Percentiles rank a stretch among this genome's conserved stretches.
Conservation (phyloP, 2,888 invertebrate species). For the Julus scandinavius region DNA sequence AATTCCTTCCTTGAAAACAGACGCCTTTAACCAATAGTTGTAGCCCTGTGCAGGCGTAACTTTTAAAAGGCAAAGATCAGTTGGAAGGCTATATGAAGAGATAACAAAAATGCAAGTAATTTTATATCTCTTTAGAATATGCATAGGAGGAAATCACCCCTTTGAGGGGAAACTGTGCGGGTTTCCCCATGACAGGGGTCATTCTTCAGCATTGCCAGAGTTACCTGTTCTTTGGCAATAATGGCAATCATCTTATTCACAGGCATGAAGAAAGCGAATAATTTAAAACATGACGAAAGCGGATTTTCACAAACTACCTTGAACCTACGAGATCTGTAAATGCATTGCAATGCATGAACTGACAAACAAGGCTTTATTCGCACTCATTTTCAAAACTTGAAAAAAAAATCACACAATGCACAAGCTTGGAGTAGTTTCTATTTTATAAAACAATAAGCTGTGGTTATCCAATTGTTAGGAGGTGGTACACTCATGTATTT, state of each 20-base stretch:
- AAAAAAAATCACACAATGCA: too few relatives aligned
- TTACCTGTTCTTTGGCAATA: not conserved
- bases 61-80: slow-evolving; percentile 24
- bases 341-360: not conserved
- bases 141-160: not conserved
- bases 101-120: slow-evolving; percentile 2
- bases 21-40: not conserved
- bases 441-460: too few relatives aligned
- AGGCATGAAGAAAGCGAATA: slow-evolving; percentile 24
- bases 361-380: not conserved
- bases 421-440: too few relatives aligned
- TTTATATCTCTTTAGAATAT: not conserved
- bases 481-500: not conserved
- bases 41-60: not conserved
- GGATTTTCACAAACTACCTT: slow-evolving; percentile 21
- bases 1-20: slow-evolving; percentile 4
- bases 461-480: not conserved
- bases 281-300: slow-evolving; percentile 21
- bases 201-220: not conserved
- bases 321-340: slow-evolving; percentile 9
- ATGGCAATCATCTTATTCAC: not conserved
- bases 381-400: not conserved
- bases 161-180: not conserved
- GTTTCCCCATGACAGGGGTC: slow-evolving; percentile 6
- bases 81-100: not conserved